Evolutionary conservation across 2,797 vertebrate genomes (phyloP).

Genomic region (Diceros bicornis): DNA sequence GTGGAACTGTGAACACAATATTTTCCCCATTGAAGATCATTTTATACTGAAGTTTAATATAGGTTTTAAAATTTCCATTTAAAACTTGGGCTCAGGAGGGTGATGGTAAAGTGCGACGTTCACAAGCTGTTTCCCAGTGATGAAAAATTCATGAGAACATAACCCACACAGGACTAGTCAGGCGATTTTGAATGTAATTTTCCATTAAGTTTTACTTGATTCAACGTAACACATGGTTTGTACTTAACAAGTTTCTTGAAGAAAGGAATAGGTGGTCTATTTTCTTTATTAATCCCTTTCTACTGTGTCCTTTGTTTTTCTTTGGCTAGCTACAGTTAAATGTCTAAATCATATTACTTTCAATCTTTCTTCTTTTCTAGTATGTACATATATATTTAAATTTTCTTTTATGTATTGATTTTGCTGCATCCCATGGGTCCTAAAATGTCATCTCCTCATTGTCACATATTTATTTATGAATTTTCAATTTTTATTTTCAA

Average conservation of each 20-base stretch:
- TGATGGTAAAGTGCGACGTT: constrained; percentile 88
- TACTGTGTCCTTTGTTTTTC: neutral
- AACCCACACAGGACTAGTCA: constrained; percentile 88
- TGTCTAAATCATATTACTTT: neutral
- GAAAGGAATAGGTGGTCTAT: constrained; percentile 54
- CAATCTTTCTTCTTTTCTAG: neutral
- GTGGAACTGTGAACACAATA: constrained; percentile 82
- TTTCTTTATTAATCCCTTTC: neutral
- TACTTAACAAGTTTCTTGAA: constrained; percentile 74
- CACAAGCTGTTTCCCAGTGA: constrained; percentile 89
- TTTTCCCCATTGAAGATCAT: constrained; percentile 83
- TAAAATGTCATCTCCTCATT: neutral
- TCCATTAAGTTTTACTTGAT: constrained; percentile 86
- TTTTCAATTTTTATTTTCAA: constrained; percentile 60
- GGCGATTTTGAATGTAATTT: constrained; percentile 87
- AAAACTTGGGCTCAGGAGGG: constrained; percentile 83
- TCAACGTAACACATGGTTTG: constrained; percentile 67
- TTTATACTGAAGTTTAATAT: constrained; percentile 86
- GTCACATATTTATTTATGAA: neutral
- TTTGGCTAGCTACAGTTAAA: constrained; percentile 2
- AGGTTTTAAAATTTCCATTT: constrained; percentile 84
- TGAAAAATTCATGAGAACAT: constrained; percentile 90
- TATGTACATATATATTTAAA: neutral
- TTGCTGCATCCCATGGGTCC: neutral
- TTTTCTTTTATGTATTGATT: neutral